Conservation (phyloP, 1,140 invertebrate species). For the Cydia amplana region DNA sequence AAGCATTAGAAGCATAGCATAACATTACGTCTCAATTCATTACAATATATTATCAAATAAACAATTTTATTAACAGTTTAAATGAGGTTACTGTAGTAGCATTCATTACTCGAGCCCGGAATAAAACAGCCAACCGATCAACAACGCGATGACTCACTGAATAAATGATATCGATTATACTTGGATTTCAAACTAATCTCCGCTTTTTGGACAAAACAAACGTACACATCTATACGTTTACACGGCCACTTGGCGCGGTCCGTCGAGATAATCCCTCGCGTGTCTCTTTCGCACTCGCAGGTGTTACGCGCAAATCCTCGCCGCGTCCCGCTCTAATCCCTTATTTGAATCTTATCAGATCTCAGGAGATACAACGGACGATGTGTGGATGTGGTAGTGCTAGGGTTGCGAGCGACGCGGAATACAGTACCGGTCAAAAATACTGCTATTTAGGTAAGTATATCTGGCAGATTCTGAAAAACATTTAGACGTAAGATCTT, state of each 20-base stretch:
- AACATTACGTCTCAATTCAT: neutral
- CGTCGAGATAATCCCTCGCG: constrained; percentile 75
- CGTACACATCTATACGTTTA: constrained; percentile 18
- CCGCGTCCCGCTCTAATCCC: constrained; percentile 76
- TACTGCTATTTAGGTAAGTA: no score
- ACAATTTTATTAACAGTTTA: neutral
- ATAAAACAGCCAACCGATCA: constrained; percentile 6
- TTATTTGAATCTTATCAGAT: constrained; percentile 82
- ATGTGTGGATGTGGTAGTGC: constrained; percentile 65
- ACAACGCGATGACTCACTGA: neutral
- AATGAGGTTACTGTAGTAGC: neutral
- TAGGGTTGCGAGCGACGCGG: constrained; percentile 55
- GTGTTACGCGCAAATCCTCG: constrained; percentile 67
- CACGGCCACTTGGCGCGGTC: constrained; percentile 60
- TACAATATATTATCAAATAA: neutral
- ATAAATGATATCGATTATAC: constrained; percentile 16
- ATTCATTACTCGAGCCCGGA: neutral
- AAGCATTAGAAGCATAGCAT: no score
- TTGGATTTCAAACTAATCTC: constrained; percentile 21
- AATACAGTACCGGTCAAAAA: neutral
- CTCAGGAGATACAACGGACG: constrained; percentile 73
- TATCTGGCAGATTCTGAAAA: no score
- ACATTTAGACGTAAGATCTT: no score
- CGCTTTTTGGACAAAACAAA: constrained; percentile 27
- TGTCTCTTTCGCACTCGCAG: constrained; percentile 58